Evolutionary conservation across 2,888 invertebrate species (phyloP).

Genomic region (Philereme transversata): DNA sequence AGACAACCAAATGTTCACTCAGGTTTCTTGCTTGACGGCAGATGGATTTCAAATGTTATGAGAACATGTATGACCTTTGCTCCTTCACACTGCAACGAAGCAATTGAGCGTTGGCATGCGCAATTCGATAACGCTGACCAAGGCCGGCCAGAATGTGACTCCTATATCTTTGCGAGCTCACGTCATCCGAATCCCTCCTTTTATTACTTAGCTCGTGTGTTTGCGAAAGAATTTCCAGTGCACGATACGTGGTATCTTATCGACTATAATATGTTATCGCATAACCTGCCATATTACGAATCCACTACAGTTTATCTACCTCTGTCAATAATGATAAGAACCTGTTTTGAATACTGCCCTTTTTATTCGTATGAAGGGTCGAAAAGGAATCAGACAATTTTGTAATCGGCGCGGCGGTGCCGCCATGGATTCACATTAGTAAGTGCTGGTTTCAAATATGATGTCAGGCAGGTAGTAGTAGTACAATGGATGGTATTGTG

Average conservation of each 20-base stretch:
- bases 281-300: conserved; percentile 35
- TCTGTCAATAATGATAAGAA: conserved; percentile 30
- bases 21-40: not conserved
- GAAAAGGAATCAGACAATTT: no score
- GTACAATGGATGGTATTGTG: conserved; percentile 12
- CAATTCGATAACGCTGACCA: conserved; percentile 51
- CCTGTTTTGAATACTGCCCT: conserved; percentile 8
- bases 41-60: conserved; percentile 1
- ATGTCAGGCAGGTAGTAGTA: conserved; percentile 13
- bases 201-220: conserved; percentile 25
- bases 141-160: conserved; percentile 51
- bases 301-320: conserved; percentile 25
- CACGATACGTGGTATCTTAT: conserved; percentile 36
- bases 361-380: not conserved
- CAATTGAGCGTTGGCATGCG: conserved; percentile 48
- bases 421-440: no score
- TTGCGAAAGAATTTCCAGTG: conserved; percentile 28
- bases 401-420: no score
- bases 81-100: conserved; percentile 33
- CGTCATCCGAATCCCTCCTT: conserved; percentile 26
- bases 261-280: conserved; percentile 27
- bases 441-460: conserved; percentile 5
- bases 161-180: conserved; percentile 35
- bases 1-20: no score
- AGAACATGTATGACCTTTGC: conserved; percentile 24